phyloP scores from a whole-genome alignment of 2,888 invertebrate species.

The Troglohyphantes excavatus region DNA sequence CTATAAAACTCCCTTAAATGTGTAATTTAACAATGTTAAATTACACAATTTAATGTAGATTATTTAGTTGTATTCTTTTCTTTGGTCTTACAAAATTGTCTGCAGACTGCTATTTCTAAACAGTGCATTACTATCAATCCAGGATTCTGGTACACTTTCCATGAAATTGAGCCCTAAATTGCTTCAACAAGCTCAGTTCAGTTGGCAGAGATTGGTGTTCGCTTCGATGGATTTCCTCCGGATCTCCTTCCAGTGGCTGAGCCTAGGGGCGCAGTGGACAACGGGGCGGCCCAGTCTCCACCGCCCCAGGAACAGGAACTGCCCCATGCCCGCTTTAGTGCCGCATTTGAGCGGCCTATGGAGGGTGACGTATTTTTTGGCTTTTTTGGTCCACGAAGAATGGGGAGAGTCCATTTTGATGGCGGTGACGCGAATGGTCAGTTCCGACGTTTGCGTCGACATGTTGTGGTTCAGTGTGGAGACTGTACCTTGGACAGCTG shows the following conservation, averaged over 20 bases:
- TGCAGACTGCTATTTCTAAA: no score
- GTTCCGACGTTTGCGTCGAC: constrained; percentile 87
- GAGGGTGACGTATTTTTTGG: constrained; percentile 71
- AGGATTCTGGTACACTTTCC: no score
- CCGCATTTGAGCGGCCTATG: constrained; percentile 87
- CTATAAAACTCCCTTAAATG: no score
- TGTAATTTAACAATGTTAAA: no score
- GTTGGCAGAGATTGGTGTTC: constrained; percentile 87
- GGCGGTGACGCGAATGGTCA: constrained; percentile 87
- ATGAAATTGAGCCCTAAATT: no score
- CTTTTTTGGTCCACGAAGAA: constrained; percentile 24
- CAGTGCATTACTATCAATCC: no score
- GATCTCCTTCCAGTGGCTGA: constrained; percentile 87
- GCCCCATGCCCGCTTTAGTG: constrained; percentile 89
- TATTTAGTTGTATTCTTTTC: no score
- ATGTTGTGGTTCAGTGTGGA: constrained; percentile 86
- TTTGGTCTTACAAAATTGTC: no score
- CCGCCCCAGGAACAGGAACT: constrained; percentile 90
- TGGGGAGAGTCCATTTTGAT: constrained; percentile 84
- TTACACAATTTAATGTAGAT: no score
- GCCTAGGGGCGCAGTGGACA: constrained; percentile 88
- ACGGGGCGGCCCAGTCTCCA: constrained; percentile 87
- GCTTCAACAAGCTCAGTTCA: constrained; percentile 54
- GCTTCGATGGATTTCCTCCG: constrained; percentile 85
- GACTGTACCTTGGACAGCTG: constrained; percentile 88